phyloP scores from a whole-genome alignment of 2,113 vertebrate genomes.

The Clinocottus analis region DNA sequence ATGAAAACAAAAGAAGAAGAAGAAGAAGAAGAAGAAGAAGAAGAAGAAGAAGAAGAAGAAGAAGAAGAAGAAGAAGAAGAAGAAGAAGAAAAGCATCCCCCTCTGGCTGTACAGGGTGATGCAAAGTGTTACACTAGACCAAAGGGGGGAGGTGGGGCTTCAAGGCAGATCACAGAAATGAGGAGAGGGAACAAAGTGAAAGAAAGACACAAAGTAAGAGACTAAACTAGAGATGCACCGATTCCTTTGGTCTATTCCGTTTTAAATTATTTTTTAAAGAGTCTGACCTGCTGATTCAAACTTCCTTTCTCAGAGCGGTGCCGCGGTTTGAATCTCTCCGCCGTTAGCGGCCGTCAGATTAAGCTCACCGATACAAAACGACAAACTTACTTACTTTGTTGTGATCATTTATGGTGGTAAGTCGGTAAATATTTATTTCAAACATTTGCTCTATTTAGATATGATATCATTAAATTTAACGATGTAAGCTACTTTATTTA shows the following conservation, averaged over 20 bases:
- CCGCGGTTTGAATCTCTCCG: background rate
- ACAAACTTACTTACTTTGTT: too few relatives aligned
- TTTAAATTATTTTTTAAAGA: background rate
- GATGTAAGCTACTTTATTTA: background rate
- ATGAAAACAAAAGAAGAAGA: constrained; percentile 50
- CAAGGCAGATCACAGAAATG: constrained; percentile 35
- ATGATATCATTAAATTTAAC: too few relatives aligned
- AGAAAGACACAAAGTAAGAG: background rate
- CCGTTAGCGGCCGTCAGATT: too few relatives aligned
- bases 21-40: fast-evolving
- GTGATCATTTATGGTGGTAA: too few relatives aligned
- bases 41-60: background rate
- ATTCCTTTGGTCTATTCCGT: background rate
- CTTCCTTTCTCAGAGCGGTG: too few relatives aligned
- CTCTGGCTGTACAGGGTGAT: constrained; percentile 60
- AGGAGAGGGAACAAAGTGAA: background rate
- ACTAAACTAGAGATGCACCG: background rate
- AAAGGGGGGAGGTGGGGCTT: constrained; percentile 59
- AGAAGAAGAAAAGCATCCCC: background rate
- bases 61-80: background rate
- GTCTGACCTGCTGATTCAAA: background rate
- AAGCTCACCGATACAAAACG: too few relatives aligned
- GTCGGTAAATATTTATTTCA: too few relatives aligned
- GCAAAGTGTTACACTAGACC: constrained; percentile 65
- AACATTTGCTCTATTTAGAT: too few relatives aligned